Base-by-base conservation (phyloP, 2,797 vertebrate species). In the Knipowitschia caucasica region DNA sequence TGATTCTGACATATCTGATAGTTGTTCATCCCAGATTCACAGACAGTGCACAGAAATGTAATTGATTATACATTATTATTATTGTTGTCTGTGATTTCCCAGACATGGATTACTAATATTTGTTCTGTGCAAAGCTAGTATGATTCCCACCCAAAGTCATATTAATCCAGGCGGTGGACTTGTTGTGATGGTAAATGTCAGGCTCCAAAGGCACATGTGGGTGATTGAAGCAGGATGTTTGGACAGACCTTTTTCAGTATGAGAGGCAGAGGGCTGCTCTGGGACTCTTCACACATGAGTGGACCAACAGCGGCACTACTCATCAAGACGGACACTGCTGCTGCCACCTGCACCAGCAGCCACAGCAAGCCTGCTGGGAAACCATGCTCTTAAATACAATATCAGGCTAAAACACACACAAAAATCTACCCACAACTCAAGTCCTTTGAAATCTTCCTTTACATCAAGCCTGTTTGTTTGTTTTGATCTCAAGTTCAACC, bases 241-340 rank as follows among this genome's bases (percentile, higher is more conserved):
- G 64, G 67, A 86, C 69, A 80, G 73, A 99, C 96, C 93, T 95
- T 95, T 90, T 98, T 99, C 65, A 99, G 88, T 64, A 93, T 79
- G 77, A 98, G 90, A 50, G 94, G 94, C 69, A 99, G 80, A 56
- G 87, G 87, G 78, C 85, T 56, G 69, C 50, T 71, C 67, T 77
- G 71, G 61, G 75, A 75, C 56, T 64, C 61, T 59, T 57, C 18
- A 31, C 69, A 66, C 47, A 60, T 17, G n/a, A 61, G 38, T 63
- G 71, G 84, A 36, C 29, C 66, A 33, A n/a, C n/a, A n/a, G 63
- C 20, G 2, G 56, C 70, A 66, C 77, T 74, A 76, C 75, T 91
- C 94, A 97, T 95, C 73, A 95, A 84, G 81, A 91, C 36, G 4
- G 90, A 91, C 61, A 93, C 92, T 14, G 91, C 89, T 52, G 91